Evolutionary conservation across 2,888 invertebrate genomes (phyloP).

Genomic region (Dynastes maya): DNA sequence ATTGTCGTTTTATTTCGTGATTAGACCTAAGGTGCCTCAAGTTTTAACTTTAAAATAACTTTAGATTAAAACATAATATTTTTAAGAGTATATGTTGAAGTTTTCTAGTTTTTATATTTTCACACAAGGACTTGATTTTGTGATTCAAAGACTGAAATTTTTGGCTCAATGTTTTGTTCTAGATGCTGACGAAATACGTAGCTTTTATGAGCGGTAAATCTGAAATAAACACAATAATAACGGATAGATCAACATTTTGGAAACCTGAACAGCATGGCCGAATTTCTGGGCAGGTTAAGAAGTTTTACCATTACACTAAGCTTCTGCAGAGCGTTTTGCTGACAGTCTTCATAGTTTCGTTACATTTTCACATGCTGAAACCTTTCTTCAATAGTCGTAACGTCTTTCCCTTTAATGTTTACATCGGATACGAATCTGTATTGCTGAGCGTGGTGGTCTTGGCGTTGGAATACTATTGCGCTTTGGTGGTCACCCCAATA

Average conservation of each 20-base stretch:
- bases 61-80: no score
- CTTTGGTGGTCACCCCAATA: not conserved
- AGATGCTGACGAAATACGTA: conserved; percentile 39
- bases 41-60: no score
- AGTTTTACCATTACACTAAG: conserved; percentile 9
- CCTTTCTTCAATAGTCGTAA: conserved; percentile 32
- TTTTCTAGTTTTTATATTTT: no score
- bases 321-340: conserved; percentile 25
- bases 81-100: no score
- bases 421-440: conserved; percentile 23
- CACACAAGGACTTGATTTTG: no score
- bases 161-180: not conserved
- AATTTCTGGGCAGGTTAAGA: not conserved
- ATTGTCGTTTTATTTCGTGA: no score
- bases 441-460: conserved; percentile 24
- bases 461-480: conserved; percentile 31
- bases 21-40: no score
- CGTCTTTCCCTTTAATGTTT: conserved; percentile 44
- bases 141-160: not conserved
- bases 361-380: conserved; percentile 30
- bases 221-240: conserved; percentile 22
- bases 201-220: conserved; percentile 38
- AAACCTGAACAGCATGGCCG: conserved; percentile 12
- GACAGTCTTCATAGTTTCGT: conserved; percentile 9
- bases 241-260: conserved; percentile 40